These are phyloP conservation scores for Emmelina monodactyla DNA, from an alignment of 2,888 invertebrate genomes.

Conservation along the genomic window DNA sequence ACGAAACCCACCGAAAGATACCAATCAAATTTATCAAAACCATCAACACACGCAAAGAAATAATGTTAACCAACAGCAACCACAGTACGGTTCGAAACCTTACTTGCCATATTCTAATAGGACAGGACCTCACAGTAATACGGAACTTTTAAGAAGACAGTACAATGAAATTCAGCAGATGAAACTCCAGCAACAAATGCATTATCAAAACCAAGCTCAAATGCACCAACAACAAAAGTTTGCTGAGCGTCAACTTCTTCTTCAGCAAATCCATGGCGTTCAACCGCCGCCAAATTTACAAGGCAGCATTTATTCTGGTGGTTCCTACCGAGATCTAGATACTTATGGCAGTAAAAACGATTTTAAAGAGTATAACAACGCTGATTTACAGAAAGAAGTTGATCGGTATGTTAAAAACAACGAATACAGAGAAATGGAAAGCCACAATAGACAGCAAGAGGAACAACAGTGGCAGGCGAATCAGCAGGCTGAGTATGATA, in stretches of 20 bases:
- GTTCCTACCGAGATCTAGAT: constrained; percentile 54
- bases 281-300: constrained; percentile 58
- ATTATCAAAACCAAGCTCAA: constrained; percentile 70
- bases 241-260: constrained; percentile 67
- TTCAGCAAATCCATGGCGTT: constrained; percentile 68
- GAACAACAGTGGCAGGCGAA: constrained; percentile 49
- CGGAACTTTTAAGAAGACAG: constrained; percentile 66
- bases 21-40: constrained; percentile 65
- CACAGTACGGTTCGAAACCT: constrained; percentile 45
- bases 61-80: constrained; percentile 38
- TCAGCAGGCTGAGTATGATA: constrained; percentile 32
- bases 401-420: constrained; percentile 47
- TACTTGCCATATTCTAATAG: constrained; percentile 60
- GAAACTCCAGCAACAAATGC: constrained; percentile 69
- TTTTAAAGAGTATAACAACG: constrained; percentile 45
- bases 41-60: constrained; percentile 56
- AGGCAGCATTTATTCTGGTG: constrained; percentile 56
- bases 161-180: constrained; percentile 72
- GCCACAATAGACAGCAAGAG: constrained; percentile 40
- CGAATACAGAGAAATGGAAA: constrained; percentile 45
- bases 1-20: constrained; percentile 65
- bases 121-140: constrained; percentile 65
- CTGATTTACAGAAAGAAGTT: constrained; percentile 45
- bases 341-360: constrained; percentile 53
- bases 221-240: constrained; percentile 71